Percentiles rank a stretch among this genome's conserved stretches.
Conservation (phyloP, 2,797 vertebrate species). For the Oreortyx pictus region DNA sequence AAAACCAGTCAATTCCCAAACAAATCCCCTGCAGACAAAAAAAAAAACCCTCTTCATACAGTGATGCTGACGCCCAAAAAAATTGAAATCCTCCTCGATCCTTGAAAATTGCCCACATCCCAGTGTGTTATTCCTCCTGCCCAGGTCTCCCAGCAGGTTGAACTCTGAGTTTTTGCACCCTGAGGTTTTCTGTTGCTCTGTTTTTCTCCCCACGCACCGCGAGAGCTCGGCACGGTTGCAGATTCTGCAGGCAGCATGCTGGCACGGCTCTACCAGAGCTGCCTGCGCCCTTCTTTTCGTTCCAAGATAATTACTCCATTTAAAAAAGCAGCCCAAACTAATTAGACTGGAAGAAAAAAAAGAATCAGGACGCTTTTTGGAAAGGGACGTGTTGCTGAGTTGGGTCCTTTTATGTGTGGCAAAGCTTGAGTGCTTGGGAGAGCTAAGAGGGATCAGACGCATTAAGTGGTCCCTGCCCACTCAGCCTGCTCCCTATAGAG, state of each 20-base stretch:
- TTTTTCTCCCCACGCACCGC: neutral
- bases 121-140: fast-evolving
- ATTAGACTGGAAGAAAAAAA: neutral
- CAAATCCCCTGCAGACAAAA: neutral
- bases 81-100: neutral
- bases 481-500: neutral
- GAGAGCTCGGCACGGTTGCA: neutral
- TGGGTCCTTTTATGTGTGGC: neutral
- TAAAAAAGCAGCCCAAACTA: neutral
- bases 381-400: neutral
- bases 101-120: fast-evolving
- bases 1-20: neutral
- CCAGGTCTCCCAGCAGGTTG: neutral
- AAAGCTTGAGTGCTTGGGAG: fast-evolving
- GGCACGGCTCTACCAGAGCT: neutral
- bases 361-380: neutral
- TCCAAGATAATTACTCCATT: neutral
- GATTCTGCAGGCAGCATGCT: neutral
- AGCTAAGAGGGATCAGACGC: neutral
- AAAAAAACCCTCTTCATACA: neutral
- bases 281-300: fast-evolving
- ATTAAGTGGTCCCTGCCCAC: neutral
- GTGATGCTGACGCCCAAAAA: neutral
- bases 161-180: neutral
- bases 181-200: neutral